These are phyloP conservation scores for Boulengeromyrus knoepffleri DNA, from an alignment of 2,113 vertebrate species.

Conservation along the genomic window DNA sequence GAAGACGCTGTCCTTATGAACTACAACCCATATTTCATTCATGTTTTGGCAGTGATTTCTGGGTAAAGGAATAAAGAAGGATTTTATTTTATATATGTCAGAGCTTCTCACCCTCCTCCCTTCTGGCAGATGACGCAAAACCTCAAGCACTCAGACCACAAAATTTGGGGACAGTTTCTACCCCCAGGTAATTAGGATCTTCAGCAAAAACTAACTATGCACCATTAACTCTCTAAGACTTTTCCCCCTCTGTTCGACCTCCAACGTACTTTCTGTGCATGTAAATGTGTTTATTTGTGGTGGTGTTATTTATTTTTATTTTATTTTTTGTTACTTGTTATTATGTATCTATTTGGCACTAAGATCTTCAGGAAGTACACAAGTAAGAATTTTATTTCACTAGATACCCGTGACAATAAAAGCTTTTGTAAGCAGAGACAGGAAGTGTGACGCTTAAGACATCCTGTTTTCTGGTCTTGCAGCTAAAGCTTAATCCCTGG, in stretches of 20 bases:
- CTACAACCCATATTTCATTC: neutral
- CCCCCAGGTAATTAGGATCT: neutral
- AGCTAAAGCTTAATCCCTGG: neutral
- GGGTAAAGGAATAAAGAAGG: neutral
- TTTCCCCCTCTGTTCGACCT: neutral
- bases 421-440: neutral
- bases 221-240: neutral
- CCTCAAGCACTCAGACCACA: neutral
- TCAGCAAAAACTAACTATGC: neutral
- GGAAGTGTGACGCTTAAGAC: neutral
- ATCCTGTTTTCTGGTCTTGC: neutral
- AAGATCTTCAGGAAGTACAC: neutral
- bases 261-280: neutral
- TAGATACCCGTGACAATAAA: neutral
- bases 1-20: neutral
- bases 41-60: neutral
- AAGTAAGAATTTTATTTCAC: neutral
- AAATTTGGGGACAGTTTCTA: neutral
- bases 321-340: neutral
- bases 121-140: neutral
- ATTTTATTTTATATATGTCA: neutral
- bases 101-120: neutral
- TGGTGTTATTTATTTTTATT: neutral
- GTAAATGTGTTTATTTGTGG: neutral
- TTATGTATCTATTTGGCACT: neutral